Conservation (phyloP, 2,797 vertebrate species). For the Danio albolineatus region DNA sequence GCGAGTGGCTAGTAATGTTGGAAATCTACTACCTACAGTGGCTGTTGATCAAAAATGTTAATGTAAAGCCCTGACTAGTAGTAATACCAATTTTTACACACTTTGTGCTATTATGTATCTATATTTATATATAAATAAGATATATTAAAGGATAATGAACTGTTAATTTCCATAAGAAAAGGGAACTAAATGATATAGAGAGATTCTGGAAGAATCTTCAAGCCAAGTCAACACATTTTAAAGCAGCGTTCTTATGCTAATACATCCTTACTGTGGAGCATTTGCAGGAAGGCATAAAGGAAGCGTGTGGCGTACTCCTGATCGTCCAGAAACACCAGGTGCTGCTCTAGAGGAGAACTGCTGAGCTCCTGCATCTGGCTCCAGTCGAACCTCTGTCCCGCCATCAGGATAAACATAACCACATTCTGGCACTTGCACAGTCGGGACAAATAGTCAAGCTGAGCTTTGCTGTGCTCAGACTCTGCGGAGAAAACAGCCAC, state of each 20-base stretch:
- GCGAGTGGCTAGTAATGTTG: too few relatives aligned
- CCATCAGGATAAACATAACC: conserved; percentile 80
- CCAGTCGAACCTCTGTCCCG: conserved; percentile 73
- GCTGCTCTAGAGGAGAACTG: conserved; percentile 79
- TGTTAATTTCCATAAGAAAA: background rate
- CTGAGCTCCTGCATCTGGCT: conserved; percentile 75
- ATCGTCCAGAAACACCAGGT: conserved; percentile 79
- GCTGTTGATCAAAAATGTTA: too few relatives aligned
- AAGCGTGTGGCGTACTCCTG: conserved; percentile 79
- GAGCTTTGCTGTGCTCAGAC: conserved; percentile 75
- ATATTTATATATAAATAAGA: too few relatives aligned
- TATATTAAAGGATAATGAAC: too few relatives aligned
- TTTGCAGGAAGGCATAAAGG: conserved; percentile 79
- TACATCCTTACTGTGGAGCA: conserved; percentile 81
- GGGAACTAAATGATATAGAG: background rate
- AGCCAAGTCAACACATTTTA: background rate
- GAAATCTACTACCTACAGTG: too few relatives aligned
- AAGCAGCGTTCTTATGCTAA: too few relatives aligned
- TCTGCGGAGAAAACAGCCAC: conserved; percentile 78
- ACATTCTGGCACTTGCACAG: conserved; percentile 85
- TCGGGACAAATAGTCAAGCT: conserved; percentile 74
- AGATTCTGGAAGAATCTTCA: background rate
- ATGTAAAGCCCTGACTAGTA: too few relatives aligned
- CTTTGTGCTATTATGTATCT: too few relatives aligned
- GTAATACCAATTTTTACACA: too few relatives aligned